These are phyloP conservation scores for Sicus ferrugineus DNA, from an alignment of 2,888 invertebrate species.

Conservation along the genomic window DNA sequence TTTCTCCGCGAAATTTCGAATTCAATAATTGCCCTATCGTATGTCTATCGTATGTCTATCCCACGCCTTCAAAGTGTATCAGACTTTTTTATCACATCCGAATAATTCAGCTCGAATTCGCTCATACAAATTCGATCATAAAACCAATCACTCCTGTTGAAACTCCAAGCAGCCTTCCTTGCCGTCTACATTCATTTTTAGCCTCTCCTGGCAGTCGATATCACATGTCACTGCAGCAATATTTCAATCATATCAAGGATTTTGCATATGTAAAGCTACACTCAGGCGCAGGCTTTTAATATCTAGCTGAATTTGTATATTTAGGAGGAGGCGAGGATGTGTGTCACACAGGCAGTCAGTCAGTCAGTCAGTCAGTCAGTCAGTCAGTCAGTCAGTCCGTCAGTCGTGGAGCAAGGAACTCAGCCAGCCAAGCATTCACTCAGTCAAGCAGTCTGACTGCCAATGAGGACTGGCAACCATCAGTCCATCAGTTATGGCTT, in stretches of 20 bases:
- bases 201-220: background rate
- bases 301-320: background rate
- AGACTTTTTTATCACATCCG: too few species aligned
- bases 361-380: background rate
- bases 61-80: too few species aligned
- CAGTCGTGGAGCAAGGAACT: background rate
- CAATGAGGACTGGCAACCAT: too few species aligned
- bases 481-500: background rate
- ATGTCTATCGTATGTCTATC: too few species aligned
- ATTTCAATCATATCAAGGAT: constrained; percentile 9
- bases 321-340: background rate
- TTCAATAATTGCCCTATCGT: too few species aligned
- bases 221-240: constrained; percentile 3
- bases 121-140: background rate
- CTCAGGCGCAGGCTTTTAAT: background rate
- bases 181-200: background rate
- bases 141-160: background rate
- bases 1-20: too few species aligned
- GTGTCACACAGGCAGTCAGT: background rate
- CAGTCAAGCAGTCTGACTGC: background rate
- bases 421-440: background rate
- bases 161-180: background rate
- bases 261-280: background rate
- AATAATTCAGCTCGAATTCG: too few species aligned
- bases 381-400: background rate